Evolutionary conservation across 2,113 vertebrate species (phyloP).

Genomic region (Phalacrocorax carbo): DNA sequence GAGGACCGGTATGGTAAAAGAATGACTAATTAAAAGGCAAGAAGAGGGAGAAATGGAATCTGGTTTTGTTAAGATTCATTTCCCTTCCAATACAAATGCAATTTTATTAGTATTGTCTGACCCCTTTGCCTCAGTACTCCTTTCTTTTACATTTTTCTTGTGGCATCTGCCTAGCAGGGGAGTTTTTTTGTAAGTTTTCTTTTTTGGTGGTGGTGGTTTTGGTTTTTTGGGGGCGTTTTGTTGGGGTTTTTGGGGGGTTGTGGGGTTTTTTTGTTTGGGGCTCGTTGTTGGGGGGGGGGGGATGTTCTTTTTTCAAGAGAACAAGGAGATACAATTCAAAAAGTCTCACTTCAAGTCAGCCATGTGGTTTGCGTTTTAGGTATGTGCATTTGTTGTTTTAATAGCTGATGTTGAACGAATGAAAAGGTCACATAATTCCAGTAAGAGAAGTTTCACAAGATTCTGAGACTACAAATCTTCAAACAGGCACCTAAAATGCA

Average conservation of each 20-base stretch:
- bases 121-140: neutral
- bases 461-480: neutral
- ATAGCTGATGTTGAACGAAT: neutral
- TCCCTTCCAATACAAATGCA: neutral
- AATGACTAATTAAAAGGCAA: neutral
- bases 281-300: too few relatives aligned
- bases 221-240: neutral
- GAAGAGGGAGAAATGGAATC: neutral
- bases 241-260: neutral
- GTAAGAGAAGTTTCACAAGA: neutral
- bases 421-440: constrained; percentile 6
- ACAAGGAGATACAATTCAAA: neutral
- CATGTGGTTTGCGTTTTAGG: neutral
- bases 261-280: too few relatives aligned
- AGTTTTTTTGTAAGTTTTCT: too few relatives aligned
- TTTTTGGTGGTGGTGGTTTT: too few relatives aligned
- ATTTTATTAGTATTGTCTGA: neutral
- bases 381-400: neutral
- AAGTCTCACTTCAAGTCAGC: neutral
- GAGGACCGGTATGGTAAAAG: neutral
- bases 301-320: neutral
- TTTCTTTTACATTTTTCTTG: neutral
- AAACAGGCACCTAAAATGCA: constrained; percentile 52
- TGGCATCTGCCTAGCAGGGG: neutral
- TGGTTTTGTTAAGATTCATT: neutral